Evolutionary conservation across 2,888 invertebrate species (phyloP).

Genomic region (Drosophila mimetica): DNA sequence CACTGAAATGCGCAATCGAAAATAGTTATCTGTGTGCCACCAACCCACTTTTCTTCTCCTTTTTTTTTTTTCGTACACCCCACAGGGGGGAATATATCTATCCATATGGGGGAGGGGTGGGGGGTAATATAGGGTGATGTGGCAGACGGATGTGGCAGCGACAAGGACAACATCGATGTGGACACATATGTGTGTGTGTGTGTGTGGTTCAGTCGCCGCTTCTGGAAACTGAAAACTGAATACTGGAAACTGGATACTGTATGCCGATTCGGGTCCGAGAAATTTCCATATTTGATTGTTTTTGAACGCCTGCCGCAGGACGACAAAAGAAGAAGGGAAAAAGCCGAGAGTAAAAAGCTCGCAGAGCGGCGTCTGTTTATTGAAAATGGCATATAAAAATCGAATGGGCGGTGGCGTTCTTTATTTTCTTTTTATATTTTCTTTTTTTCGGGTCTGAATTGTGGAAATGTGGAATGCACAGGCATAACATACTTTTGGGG

Average conservation of each 20-base stretch:
- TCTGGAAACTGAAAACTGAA: background rate
- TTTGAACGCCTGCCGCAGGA: slow-evolving; percentile 55
- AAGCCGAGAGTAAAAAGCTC: slow-evolving; percentile 1
- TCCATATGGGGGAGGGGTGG: background rate
- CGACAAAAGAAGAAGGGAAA: slow-evolving; percentile 16
- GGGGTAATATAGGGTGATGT: background rate
- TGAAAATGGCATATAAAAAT: slow-evolving; percentile 68
- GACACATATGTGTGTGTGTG: slow-evolving; percentile 63
- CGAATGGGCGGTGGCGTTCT: slow-evolving; percentile 38
- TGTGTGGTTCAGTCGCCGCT: slow-evolving; percentile 17
- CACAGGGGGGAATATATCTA: background rate
- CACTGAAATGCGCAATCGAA: slow-evolving; percentile 78
- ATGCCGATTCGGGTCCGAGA: slow-evolving; percentile 41
- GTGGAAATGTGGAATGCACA: slow-evolving; percentile 16
- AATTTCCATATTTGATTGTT: slow-evolving; percentile 78
- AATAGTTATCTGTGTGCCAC: slow-evolving; percentile 70
- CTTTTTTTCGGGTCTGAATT: slow-evolving; percentile 16
- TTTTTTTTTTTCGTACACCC: background rate
- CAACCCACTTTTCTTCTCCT: background rate
- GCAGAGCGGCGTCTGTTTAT: slow-evolving; percentile 60
- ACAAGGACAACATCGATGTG: slow-evolving; percentile 45
- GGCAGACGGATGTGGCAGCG: slow-evolving; percentile 41
- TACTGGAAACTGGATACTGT: slow-evolving; percentile 30
- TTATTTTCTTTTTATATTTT: slow-evolving; percentile 4
- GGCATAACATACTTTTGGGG: slow-evolving; percentile 36